Evolutionary conservation across 2,888 invertebrate species (phyloP).

Genomic region (Congeria kusceri): DNA sequence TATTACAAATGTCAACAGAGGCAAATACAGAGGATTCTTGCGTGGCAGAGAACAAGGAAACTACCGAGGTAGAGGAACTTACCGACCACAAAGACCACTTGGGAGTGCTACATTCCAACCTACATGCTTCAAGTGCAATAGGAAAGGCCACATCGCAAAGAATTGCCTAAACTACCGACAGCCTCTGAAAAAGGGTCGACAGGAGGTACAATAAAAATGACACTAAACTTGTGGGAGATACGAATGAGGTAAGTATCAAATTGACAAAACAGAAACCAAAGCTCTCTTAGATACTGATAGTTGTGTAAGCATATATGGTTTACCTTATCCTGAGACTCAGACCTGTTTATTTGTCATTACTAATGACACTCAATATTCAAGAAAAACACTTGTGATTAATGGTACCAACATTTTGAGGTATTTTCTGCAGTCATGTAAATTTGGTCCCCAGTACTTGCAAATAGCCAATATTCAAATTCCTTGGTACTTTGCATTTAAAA

Average conservation of each 20-base stretch:
- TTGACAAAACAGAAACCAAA: conserved; percentile 8
- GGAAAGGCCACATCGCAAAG: neutral
- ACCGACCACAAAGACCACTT: neutral
- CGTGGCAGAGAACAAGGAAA: neutral
- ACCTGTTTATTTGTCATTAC: conserved; percentile 17
- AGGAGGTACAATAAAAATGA: neutral
- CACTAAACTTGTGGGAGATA: conserved; percentile 14
- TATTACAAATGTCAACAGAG: no score
- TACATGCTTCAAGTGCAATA: conserved; percentile 8
- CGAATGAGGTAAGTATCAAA: conserved; percentile 13
- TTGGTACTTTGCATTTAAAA: conserved; percentile 43
- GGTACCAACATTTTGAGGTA: conserved; percentile 32
- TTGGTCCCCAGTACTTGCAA: conserved; percentile 25
- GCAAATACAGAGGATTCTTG: no score
- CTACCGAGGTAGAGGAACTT: neutral
- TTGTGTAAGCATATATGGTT: conserved; percentile 22
- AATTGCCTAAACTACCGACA: conserved; percentile 9
- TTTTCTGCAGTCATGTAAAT: conserved; percentile 6
- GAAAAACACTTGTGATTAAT: conserved; percentile 23
- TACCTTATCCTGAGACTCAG: neutral
- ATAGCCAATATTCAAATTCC: conserved; percentile 20
- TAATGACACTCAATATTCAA: no score
- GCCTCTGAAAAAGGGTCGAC: conserved; percentile 8
- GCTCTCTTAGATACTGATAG: conserved; percentile 40
- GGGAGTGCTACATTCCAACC: neutral